phyloP scores from a whole-genome alignment of 2,888 invertebrate genomes.

The Cephus pulcher region DNA sequence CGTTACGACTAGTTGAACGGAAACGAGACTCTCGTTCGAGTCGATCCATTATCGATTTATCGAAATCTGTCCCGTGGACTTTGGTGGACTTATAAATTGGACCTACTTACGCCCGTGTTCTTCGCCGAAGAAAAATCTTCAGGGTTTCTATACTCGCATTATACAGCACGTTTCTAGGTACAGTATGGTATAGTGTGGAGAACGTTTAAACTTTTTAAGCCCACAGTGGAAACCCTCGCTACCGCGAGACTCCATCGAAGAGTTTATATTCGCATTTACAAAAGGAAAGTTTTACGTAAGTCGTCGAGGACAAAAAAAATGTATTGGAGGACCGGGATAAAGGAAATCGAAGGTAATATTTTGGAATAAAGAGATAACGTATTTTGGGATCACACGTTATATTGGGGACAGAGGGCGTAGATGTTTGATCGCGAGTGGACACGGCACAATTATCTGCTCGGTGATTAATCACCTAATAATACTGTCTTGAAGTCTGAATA shows the following conservation, averaged over 20 bases:
- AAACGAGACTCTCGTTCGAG: conserved; percentile 16
- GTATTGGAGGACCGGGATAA: neutral
- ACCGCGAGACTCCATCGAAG: neutral
- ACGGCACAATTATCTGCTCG: neutral
- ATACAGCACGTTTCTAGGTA: neutral
- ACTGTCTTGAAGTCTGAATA: neutral
- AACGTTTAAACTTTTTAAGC: neutral
- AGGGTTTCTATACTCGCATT: neutral
- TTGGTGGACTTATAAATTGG: too few species aligned
- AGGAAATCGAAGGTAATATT: neutral
- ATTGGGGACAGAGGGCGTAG: neutral
- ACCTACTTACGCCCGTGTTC: neutral
- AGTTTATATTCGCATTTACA: neutral
- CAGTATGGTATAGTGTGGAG: neutral
- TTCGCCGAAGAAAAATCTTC: neutral
- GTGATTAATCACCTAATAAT: neutral
- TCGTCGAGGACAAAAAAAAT: neutral
- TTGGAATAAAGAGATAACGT: neutral
- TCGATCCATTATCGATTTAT: conserved; percentile 8
- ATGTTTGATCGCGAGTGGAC: neutral
- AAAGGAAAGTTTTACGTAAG: neutral
- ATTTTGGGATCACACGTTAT: neutral
- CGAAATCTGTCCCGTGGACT: too few species aligned
- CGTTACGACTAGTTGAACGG: conserved; percentile 19
- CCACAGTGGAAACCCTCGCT: neutral